Evolutionary conservation across 2,797 vertebrate species (phyloP).

Genomic region (Fistularia tabacaria): DNA sequence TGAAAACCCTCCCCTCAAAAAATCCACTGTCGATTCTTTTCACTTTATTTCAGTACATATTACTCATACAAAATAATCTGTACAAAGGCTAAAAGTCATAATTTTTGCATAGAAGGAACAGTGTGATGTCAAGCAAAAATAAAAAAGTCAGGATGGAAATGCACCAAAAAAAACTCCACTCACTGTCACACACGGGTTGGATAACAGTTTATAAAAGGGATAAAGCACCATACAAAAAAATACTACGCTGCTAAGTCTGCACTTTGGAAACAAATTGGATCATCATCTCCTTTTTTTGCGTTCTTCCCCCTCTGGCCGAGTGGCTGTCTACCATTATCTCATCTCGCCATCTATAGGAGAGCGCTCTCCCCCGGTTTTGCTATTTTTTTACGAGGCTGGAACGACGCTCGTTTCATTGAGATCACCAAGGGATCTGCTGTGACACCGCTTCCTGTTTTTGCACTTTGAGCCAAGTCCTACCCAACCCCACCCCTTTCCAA

Average conservation of each 20-base stretch:
- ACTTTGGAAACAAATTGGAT: slow-evolving; percentile 55
- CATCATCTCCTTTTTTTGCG: slow-evolving; percentile 53
- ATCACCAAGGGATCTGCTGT: slow-evolving; percentile 21
- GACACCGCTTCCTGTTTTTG: slow-evolving; percentile 10
- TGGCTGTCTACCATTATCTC: slow-evolving; percentile 34
- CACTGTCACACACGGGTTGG: slow-evolving; percentile 55
- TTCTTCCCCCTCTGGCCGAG: slow-evolving; percentile 19
- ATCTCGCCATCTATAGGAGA: slow-evolving; percentile 34
- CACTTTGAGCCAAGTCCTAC: slow-evolving; percentile 15
- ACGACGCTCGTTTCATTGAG: slow-evolving; percentile 7
- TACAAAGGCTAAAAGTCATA: slow-evolving; percentile 79
- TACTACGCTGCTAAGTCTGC: slow-evolving; percentile 44
- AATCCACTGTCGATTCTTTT: slow-evolving; percentile 55
- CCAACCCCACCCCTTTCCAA: too few relatives aligned
- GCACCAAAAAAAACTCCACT: slow-evolving; percentile 63
- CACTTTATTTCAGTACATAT: slow-evolving; percentile 81
- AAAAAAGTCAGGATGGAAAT: slow-evolving; percentile 72
- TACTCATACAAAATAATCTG: slow-evolving; percentile 82
- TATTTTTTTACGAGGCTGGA: background rate
- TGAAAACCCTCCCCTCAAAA: too few relatives aligned
- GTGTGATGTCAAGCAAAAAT: slow-evolving; percentile 54
- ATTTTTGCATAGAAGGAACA: slow-evolving; percentile 82
- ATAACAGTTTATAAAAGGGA: slow-evolving; percentile 47
- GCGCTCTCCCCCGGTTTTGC: slow-evolving; percentile 35
- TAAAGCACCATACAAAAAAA: slow-evolving; percentile 62